Base-by-base conservation (phyloP, 2,888 invertebrate genomes). In the Nemapogon koenigi region DNA sequence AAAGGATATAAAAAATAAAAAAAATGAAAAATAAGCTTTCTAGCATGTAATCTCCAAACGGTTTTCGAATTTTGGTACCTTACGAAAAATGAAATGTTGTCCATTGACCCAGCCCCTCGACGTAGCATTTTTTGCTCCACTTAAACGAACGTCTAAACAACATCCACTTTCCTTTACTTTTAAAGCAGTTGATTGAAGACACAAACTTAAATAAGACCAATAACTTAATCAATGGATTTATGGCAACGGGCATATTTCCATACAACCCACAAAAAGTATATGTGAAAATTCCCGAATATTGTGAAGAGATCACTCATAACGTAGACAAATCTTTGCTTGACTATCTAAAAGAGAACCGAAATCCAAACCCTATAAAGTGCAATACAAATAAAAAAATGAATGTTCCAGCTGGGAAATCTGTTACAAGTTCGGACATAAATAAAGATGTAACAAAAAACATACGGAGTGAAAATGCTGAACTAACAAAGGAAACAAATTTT, bases 191-290 rank as follows among this genome's bases (percentile, higher is more conserved):
- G 10, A 22, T 22, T 7, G 22, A 28, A 41, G 36, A 22, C 13
- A 41, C 38, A 35, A 32, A 38, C 25, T 35, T 43, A 32, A 42
- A 35, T 18, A 43, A 27, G 29, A 41, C 42, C 38, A 40, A 35
- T 38, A 44, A 44, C 40, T 40, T 43, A 15, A 31, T 25, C 16
- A 29, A 8, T 8, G 22, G 22, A 22, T 22, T 22, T 22, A 6
- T 6, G 10, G 22, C 42, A 30, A 39, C 44, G 11, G 44, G 43
- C 13, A 41, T 43, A 43, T 39, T 42, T 22, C 42, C 44, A 30
- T 43, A 41, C 33, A 42, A 44, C 16, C 44, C 43, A 27, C 16
- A 43, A 14, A 42, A 40, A 39, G 30, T 43, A 31, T 39, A 29
- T 13, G 7, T 7, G 7, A 13, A 11, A 29, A 8, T 29, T 6